Conservation (phyloP, 2,113 vertebrate genomes). For the Poicephalus gulielmi region DNA sequence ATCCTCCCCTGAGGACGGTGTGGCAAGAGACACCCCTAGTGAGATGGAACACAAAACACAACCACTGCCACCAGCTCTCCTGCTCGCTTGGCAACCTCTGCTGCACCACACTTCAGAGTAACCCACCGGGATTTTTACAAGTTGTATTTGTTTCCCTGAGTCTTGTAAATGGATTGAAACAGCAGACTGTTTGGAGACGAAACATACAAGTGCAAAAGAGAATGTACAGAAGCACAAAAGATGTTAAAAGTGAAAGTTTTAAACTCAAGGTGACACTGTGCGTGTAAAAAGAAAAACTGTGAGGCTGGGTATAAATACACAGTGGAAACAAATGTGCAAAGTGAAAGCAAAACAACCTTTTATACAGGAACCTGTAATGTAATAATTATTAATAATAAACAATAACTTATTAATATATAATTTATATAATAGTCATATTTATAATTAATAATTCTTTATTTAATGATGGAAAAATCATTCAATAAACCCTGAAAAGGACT, state of each 20-base stretch:
- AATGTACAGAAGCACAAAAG: background rate
- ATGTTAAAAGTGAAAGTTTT: background rate
- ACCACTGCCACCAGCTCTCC: fast-evolving
- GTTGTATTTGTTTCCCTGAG: background rate
- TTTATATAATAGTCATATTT: too few relatives aligned
- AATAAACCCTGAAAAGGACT: background rate
- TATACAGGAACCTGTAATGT: background rate
- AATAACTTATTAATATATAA: too few relatives aligned
- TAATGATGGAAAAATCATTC: background rate
- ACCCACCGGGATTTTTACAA: background rate
- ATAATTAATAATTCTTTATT: too few relatives aligned
- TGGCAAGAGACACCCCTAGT: background rate
- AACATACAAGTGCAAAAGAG: fast-evolving
- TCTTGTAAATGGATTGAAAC: background rate
- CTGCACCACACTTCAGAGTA: background rate
- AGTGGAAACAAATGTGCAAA: background rate
- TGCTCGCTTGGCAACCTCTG: background rate
- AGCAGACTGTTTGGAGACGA: background rate
- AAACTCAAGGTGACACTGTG: fast-evolving
- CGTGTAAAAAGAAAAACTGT: background rate
- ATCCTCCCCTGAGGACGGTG: background rate
- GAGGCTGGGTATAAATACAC: background rate
- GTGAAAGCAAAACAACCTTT: background rate
- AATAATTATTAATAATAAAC: too few relatives aligned
- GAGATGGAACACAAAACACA: background rate